phyloP scores from a whole-genome alignment of 2,888 invertebrate genomes.

The Coelopa pilipes region DNA sequence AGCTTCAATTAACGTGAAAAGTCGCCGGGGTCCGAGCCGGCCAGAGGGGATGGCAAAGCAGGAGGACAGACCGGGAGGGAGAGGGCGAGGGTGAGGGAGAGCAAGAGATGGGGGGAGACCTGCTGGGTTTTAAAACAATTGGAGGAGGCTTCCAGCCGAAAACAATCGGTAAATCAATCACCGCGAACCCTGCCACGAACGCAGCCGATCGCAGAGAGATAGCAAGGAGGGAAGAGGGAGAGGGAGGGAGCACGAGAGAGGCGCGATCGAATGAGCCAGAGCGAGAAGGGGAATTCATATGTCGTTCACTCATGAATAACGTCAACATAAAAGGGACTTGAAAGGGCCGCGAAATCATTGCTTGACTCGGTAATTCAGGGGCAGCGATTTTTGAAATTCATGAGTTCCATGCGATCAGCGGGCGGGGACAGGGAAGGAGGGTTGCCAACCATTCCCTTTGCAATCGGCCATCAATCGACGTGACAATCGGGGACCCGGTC shows the following conservation, averaged over 20 bases:
- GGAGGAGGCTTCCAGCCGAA: constrained; percentile 17
- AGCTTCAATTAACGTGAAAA: constrained; percentile 19
- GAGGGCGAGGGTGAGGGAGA: too few relatives aligned
- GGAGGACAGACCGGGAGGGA: too few relatives aligned
- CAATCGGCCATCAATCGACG: too few relatives aligned
- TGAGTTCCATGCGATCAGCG: background rate
- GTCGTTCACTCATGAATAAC: constrained; percentile 31
- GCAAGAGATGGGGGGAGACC: constrained; percentile 16
- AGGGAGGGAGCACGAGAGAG: background rate
- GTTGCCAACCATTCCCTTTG: too few relatives aligned
- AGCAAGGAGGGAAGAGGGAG: background rate
- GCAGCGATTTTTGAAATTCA: constrained; percentile 24
- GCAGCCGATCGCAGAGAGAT: constrained; percentile 11
- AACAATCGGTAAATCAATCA: constrained; percentile 36
- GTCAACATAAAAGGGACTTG: constrained; percentile 30
- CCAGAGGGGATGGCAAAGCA: too few relatives aligned
- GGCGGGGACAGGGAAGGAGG: background rate
- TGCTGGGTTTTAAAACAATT: constrained; percentile 32
- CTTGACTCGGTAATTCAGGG: constrained; percentile 20
- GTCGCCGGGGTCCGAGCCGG: background rate
- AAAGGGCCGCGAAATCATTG: constrained; percentile 19
- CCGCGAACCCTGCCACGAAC: constrained; percentile 9
- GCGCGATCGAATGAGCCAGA: constrained; percentile 1
- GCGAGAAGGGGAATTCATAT: constrained; percentile 24
- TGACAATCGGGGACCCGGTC: too few relatives aligned